Percentiles rank a stretch among this genome's conserved stretches.
These are phyloP conservation scores for Biston betularia DNA, from an alignment of 2,888 invertebrate genomes.

Conservation along the genomic window DNA sequence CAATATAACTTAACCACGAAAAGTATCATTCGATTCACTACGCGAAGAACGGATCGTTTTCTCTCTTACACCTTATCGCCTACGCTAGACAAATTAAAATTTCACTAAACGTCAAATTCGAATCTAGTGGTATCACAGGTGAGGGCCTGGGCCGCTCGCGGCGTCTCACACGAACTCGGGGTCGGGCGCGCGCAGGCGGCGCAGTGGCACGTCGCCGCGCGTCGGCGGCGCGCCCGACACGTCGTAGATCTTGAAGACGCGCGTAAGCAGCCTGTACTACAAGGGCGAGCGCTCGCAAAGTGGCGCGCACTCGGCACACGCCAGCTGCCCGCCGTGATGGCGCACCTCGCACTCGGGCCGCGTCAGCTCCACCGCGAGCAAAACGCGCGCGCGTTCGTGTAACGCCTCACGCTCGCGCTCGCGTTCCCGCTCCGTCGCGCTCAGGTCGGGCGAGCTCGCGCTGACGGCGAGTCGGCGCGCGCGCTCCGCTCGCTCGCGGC, in stretches of 20 bases:
- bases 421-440: constrained; percentile 60
- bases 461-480: constrained; percentile 65
- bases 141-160: constrained; percentile 46
- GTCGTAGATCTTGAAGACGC: constrained; percentile 81
- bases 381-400: constrained; percentile 65
- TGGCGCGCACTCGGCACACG: constrained; percentile 63
- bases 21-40: constrained; percentile 62
- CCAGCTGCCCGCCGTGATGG: constrained; percentile 57
- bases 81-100: constrained; percentile 70
- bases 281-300: constrained; percentile 67
- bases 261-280: constrained; percentile 82
- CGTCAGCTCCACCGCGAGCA: constrained; percentile 76
- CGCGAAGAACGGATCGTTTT: constrained; percentile 59
- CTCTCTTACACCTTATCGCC: constrained; percentile 66
- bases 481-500: constrained; percentile 58
- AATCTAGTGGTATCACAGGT: constrained; percentile 81
- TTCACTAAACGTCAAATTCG: constrained; percentile 71
- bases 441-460: constrained; percentile 80
- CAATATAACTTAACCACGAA: constrained; percentile 69
- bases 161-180: constrained; percentile 48
- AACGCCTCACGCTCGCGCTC: constrained; percentile 41
- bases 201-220: constrained; percentile 44
- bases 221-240: constrained; percentile 63
- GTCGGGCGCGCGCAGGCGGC: constrained; percentile 44
- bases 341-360: constrained; percentile 57